A percentile compares a stretch with the other conserved stretches of the same genome.
Evolutionary conservation across 2,888 invertebrate genomes (phyloP).

Genomic region (Tyria jacobaeae): DNA sequence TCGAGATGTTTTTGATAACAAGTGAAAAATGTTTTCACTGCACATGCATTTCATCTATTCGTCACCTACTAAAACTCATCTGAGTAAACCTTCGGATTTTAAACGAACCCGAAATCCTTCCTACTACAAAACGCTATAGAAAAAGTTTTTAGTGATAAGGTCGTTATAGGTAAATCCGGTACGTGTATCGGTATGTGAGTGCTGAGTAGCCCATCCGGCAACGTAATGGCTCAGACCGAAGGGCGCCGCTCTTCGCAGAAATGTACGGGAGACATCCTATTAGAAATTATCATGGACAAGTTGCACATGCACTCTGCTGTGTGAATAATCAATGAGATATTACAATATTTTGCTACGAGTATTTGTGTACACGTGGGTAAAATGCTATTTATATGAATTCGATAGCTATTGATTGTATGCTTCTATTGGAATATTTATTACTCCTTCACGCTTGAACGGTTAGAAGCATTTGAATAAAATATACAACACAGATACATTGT

Average conservation of each 20-base stretch:
- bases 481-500: too few species aligned
- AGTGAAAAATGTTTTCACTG: not conserved
- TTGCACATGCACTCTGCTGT: conserved; percentile 1
- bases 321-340: not conserved
- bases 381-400: too few species aligned
- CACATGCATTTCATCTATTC: not conserved
- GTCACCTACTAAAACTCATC: too few species aligned
- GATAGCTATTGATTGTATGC: too few species aligned
- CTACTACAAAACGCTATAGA: conserved; percentile 1
- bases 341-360: too few species aligned
- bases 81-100: not conserved
- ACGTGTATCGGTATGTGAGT: conserved; percentile 39
- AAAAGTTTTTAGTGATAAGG: conserved; percentile 31
- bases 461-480: too few species aligned
- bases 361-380: too few species aligned
- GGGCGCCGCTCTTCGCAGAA: conserved; percentile 59
- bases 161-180: conserved; percentile 42
- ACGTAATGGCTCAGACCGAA: conserved; percentile 51
- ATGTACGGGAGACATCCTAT: conserved; percentile 53
- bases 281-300: conserved; percentile 52
- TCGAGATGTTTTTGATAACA: not conserved
- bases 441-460: too few species aligned
- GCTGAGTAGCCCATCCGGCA: conserved; percentile 43
- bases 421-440: too few species aligned
- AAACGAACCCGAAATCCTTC: not conserved